A percentile compares a stretch with the other conserved stretches of the same genome.
phyloP scores from a whole-genome alignment of 2,888 invertebrate genomes.

The Hydrotaea cyrtoneurina region DNA sequence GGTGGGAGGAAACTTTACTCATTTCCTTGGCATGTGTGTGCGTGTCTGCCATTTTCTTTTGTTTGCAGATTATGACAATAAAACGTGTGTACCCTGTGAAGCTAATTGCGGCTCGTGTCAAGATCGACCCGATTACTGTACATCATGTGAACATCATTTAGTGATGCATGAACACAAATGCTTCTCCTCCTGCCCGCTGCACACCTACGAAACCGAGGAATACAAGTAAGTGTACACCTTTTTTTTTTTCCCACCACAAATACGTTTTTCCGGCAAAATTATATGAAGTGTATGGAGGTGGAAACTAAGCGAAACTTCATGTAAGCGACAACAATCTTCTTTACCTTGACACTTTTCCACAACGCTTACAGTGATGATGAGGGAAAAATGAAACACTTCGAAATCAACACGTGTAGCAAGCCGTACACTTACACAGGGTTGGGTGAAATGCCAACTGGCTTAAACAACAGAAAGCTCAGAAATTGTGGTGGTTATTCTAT shows the following conservation, averaged over 20 bases:
- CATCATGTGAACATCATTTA: constrained; percentile 93
- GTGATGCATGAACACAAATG: constrained; percentile 91
- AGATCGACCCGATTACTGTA: constrained; percentile 90
- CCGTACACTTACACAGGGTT: not conserved
- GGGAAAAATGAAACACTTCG: constrained; percentile 19
- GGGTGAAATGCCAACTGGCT: not conserved
- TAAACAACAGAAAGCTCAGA: not conserved
- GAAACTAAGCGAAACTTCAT: not conserved
- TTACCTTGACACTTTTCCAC: constrained; percentile 28
- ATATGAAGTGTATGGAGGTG: not conserved
- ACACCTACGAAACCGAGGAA: constrained; percentile 92
- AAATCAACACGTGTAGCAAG: not conserved
- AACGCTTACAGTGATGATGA: not conserved
- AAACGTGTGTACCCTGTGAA: constrained; percentile 91
- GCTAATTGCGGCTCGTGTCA: constrained; percentile 93
- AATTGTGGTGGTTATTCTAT: too few relatives aligned
- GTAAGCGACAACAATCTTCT: not conserved
- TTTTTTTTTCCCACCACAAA: not conserved
- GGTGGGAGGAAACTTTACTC: not conserved
- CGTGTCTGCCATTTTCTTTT: constrained; percentile 42
- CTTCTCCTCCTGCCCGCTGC: constrained; percentile 90
- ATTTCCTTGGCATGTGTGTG: not conserved
- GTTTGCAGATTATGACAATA: constrained; percentile 84
- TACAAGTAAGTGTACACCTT: constrained; percentile 83
- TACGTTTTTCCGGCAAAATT: not conserved